These are phyloP conservation scores for Gallinago solitaria DNA, from an alignment of 2,797 vertebrate species.

Conservation along the genomic window DNA sequence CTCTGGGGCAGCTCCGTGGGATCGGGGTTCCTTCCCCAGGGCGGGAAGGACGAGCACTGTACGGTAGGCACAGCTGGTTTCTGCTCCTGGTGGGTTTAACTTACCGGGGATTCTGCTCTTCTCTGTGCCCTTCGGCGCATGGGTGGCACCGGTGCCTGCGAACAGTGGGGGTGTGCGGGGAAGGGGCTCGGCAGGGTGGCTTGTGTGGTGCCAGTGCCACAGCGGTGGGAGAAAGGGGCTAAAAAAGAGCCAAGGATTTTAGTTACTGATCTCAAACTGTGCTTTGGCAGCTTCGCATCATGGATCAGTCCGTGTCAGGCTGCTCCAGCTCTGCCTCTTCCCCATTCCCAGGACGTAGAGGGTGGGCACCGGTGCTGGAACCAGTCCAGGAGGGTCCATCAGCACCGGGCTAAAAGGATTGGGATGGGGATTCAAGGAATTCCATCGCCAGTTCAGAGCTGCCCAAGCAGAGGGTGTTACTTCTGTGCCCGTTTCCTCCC, in stretches of 20 bases:
- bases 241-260: neutral
- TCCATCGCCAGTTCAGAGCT: neutral
- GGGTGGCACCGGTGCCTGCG: neutral
- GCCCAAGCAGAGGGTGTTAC: neutral
- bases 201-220: rapidly evolving
- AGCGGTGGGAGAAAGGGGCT: neutral
- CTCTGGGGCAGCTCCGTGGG: neutral
- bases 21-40: neutral
- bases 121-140: rapidly evolving
- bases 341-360: neutral
- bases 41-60: rapidly evolving
- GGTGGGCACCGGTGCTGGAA: rapidly evolving
- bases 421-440: neutral
- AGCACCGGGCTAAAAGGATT: neutral
- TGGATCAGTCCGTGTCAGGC: rapidly evolving
- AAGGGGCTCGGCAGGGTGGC: neutral
- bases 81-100: neutral
- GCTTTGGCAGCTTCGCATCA: neutral
- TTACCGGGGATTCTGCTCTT: rapidly evolving
- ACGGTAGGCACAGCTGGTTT: neutral
- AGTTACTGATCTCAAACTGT: neutral
- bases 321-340: neutral
- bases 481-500: neutral
- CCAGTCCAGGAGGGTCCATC: neutral
- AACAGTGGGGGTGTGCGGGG: rapidly evolving